Percentiles rank a stretch among this genome's conserved stretches.
These are phyloP conservation scores for Eristalinus sepulchralis DNA, from an alignment of 2,888 invertebrate species.

Conservation along the genomic window DNA sequence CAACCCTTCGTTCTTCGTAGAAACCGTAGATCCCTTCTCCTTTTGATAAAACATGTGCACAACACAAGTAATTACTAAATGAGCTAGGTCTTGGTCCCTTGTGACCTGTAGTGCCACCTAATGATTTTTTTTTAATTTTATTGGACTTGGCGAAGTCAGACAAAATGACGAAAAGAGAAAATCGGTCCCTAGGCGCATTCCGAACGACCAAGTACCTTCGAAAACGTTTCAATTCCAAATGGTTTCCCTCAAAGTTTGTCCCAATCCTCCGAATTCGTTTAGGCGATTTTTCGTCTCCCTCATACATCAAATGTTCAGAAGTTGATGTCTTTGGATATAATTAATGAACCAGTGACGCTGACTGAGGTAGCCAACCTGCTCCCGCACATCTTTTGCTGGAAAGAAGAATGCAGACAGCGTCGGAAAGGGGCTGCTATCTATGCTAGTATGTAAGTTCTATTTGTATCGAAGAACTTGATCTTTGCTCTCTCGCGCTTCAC, in stretches of 20 bases:
- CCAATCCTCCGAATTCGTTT: background rate
- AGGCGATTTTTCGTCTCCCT: background rate
- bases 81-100: too few species aligned
- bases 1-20: too few species aligned
- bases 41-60: too few species aligned
- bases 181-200: too few species aligned
- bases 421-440: background rate
- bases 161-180: too few species aligned
- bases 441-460: background rate
- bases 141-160: too few species aligned
- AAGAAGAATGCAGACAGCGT: background rate
- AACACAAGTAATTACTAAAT: too few species aligned
- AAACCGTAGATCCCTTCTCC: too few species aligned
- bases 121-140: too few species aligned
- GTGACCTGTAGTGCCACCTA: too few species aligned
- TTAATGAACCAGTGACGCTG: background rate
- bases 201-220: too few species aligned
- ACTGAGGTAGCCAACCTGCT: background rate
- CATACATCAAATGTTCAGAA: background rate
- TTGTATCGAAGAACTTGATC: constrained; percentile 2
- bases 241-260: background rate
- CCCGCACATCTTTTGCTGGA: background rate
- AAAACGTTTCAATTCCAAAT: too few species aligned
- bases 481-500: background rate
- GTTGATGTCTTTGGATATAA: background rate